Evolutionary conservation across 2,888 invertebrate species (phyloP).

Genomic region (Aporophyla nigra): DNA sequence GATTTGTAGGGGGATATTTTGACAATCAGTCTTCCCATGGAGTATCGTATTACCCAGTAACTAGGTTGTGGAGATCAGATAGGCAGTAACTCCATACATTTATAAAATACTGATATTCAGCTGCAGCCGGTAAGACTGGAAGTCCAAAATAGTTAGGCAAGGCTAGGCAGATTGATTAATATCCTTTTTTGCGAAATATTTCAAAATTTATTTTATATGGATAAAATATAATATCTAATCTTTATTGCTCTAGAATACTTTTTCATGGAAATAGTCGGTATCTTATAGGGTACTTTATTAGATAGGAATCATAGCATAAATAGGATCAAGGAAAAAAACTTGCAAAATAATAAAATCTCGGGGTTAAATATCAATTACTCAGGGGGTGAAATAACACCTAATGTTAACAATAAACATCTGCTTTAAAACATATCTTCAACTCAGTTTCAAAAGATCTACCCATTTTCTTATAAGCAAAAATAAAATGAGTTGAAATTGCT

Average conservation of each 20-base stretch:
- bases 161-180: too few species aligned
- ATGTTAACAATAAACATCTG: slow-evolving; percentile 1
- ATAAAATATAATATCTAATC: not conserved
- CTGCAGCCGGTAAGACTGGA: too few species aligned
- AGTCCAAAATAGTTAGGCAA: too few species aligned
- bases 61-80: too few species aligned
- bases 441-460: not conserved
- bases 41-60: too few species aligned
- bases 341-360: not conserved
- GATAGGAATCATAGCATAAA: not conserved
- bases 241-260: not conserved
- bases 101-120: too few species aligned
- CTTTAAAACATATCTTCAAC: not conserved
- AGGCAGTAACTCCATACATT: too few species aligned
- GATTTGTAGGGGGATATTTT: too few species aligned
- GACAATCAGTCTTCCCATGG: too few species aligned
- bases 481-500: too few species aligned
- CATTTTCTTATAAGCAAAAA: not conserved
- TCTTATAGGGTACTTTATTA: not conserved
- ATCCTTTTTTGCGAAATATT: too few species aligned
- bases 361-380: slow-evolving; percentile 35
- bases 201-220: too few species aligned
- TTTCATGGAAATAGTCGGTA: not conserved
- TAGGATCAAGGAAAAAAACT: not conserved
- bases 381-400: slow-evolving; percentile 13